Conservation (phyloP, 2,888 invertebrate genomes). For the Axea sp. region DNA sequence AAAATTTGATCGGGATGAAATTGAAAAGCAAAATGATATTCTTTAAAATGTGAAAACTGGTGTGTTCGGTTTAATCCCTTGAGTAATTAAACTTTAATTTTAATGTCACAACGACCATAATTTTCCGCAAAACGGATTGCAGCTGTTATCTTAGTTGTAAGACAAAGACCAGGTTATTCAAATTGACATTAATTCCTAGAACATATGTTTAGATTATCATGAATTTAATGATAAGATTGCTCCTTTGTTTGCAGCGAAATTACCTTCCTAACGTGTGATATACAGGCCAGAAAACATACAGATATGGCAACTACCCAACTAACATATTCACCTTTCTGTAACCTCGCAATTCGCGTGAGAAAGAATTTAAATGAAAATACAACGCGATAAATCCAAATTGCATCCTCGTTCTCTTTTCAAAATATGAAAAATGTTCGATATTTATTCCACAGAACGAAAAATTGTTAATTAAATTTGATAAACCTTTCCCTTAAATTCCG, state of each 20-base stretch:
- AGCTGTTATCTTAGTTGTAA: slow-evolving; percentile 30
- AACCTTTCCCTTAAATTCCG: no score
- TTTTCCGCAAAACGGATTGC: slow-evolving; percentile 31
- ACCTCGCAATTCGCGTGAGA: slow-evolving; percentile 14
- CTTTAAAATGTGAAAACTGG: no score
- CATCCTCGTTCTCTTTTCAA: no score
- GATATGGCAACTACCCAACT: slow-evolving; percentile 58
- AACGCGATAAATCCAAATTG: neutral
- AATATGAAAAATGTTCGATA: no score
- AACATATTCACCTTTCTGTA: slow-evolving; percentile 27
- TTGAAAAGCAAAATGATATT: no score
- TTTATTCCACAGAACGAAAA: no score
- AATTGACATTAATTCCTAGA: slow-evolving; percentile 54
- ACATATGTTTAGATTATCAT: slow-evolving; percentile 59
- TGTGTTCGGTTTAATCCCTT: neutral
- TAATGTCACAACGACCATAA: slow-evolving; percentile 12
- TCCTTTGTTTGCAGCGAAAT: slow-evolving; percentile 56
- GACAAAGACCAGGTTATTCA: slow-evolving; percentile 52
- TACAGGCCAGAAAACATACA: slow-evolving; percentile 50
- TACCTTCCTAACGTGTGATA: slow-evolving; percentile 55
- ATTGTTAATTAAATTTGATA: no score
- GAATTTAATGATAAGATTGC: slow-evolving; percentile 59
- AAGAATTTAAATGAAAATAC: slow-evolving; percentile 24
- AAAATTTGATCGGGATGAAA: no score
- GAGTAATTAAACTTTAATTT: neutral